These are phyloP conservation scores for Drosophila algonquin DNA, from an alignment of 2,888 invertebrate genomes.

Conservation along the genomic window DNA sequence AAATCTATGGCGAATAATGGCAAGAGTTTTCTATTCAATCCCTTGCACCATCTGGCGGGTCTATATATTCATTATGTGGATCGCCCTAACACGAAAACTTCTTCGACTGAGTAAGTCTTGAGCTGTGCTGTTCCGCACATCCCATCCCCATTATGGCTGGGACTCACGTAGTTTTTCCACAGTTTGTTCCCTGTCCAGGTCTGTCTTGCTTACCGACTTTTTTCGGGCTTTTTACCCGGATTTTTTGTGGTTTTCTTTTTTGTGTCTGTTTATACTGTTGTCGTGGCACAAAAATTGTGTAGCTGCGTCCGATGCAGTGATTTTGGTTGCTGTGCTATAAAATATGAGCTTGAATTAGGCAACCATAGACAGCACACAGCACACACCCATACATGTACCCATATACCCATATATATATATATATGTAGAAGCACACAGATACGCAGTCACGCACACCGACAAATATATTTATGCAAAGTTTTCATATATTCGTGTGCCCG, in stretches of 20 bases:
- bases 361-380: conserved; percentile 39
- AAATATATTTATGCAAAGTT: conserved; percentile 66
- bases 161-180: conserved; percentile 28
- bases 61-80: conserved; percentile 18
- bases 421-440: conserved; percentile 16
- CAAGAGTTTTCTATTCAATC: not conserved
- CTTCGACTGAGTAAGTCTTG: conserved; percentile 13
- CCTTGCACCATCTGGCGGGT: not conserved
- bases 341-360: conserved; percentile 74
- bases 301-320: conserved; percentile 68
- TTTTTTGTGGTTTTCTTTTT: conserved; percentile 1
- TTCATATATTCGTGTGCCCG: conserved; percentile 61
- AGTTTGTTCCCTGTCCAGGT: conserved; percentile 42
- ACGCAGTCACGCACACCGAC: conserved; percentile 12
- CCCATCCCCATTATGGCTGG: conserved; percentile 12
- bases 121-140: not conserved
- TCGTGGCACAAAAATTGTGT: conserved; percentile 56
- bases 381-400: conserved; percentile 15
- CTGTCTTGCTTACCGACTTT: conserved; percentile 40
- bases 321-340: conserved; percentile 74
- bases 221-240: not conserved
- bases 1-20: no score
- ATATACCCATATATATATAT: not conserved
- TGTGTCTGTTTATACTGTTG: conserved; percentile 36
- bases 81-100: not conserved